Evolutionary conservation across 2,797 vertebrate species (phyloP).

Genomic region (Arctocebus calabarensis): DNA sequence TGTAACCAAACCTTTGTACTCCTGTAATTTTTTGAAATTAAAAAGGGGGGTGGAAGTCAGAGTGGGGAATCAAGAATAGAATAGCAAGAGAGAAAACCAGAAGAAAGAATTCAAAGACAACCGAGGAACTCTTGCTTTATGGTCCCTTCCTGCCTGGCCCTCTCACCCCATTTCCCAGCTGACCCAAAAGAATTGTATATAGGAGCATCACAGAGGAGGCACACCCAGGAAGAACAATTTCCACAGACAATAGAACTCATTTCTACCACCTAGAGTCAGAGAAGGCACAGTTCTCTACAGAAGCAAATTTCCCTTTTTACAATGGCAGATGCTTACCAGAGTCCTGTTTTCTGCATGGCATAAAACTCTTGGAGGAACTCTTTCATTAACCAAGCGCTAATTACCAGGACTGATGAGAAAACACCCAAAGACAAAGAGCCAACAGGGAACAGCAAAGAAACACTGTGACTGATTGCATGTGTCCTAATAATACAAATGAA

Average conservation of each 20-base stretch:
- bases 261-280: slow-evolving; percentile 13
- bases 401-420: slow-evolving; percentile 83
- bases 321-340: slow-evolving; percentile 70
- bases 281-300: slow-evolving; percentile 52
- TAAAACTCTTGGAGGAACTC: slow-evolving; percentile 75
- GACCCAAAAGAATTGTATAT: not conserved
- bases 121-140: not conserved
- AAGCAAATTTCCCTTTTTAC: slow-evolving; percentile 77
- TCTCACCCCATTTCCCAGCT: not conserved
- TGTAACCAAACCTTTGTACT: too few species aligned
- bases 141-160: not conserved
- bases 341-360: slow-evolving; percentile 73
- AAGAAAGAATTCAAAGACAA: slow-evolving; percentile 45
- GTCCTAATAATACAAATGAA: slow-evolving; percentile 89
- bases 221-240: not conserved
- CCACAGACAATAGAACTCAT: slow-evolving; percentile 30
- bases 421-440: slow-evolving; percentile 79
- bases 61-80: slow-evolving; percentile 53
- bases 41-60: too few species aligned
- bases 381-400: slow-evolving; percentile 81
- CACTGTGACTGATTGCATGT: slow-evolving; percentile 85
- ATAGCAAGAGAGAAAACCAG: not conserved
- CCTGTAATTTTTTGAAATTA: too few species aligned
- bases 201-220: slow-evolving; percentile 33
- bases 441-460: slow-evolving; percentile 86